Base-by-base conservation (phyloP, 2,797 vertebrate genomes). In the Hipposideros larvatus region DNA sequence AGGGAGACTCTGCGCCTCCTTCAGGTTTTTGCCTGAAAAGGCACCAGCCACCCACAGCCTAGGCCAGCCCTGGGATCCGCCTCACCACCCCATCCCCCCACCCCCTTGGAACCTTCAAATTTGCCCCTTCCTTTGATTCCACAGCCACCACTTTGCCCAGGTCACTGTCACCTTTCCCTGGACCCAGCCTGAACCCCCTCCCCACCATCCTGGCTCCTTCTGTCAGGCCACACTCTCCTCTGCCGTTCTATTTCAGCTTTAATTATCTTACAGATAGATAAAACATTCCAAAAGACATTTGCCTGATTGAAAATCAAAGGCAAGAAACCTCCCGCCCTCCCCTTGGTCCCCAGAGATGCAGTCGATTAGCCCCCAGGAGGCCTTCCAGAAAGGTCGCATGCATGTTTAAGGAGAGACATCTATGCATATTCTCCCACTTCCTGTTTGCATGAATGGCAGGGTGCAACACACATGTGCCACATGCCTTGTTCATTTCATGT, bases 401-500 rank as follows among this genome's bases (percentile, higher is more conserved):
- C 55, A 8, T 59, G 59, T 63, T 24, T 55, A 22, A 82, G 55
- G 46, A 55, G 68, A 74, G 77, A 24, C 9, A 8, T 65, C 28
- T 82, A 7, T 55, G 28, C 13, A 7, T 43, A 11, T 80, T 55
- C 55, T 78, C 37, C 24, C 24, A 63, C 55, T 71, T 78, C 53
- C 63, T 70, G 19, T 55, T 61, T 5, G 15, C 55, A n/a, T 0
- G 8, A 22, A 24, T 41, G 61, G 61, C 26, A 66, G 24, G n/a
- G 51, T 71, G 63, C 5, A 4, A 6, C 0, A 7, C 37, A 11
- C 1, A 22, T 34, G 1, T 9, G 65, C 51, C 1, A 0, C 5
- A 3, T 6, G 37, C 41, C 51, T 59, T 15, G 43, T 84, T 70
- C 41, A 48, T 43, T 55, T 48, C 14, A 8, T 10, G 2, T 8